These are phyloP conservation scores for Drosophila parabipectinata DNA, from an alignment of 1,140 invertebrate species.

Conservation along the genomic window DNA sequence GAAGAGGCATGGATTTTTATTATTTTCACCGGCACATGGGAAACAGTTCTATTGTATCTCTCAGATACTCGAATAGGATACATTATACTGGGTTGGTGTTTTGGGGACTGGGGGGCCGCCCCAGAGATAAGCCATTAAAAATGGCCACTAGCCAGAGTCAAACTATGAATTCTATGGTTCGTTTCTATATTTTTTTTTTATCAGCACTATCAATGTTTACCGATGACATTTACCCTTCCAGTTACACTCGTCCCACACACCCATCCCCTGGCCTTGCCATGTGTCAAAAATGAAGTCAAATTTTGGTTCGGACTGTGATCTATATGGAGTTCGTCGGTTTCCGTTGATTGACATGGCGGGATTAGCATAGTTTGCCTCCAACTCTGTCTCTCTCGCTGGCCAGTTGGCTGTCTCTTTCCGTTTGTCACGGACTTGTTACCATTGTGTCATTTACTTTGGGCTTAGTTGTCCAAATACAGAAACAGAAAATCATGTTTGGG, in stretches of 20 bases:
- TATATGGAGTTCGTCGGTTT: constrained; percentile 40
- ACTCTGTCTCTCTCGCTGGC: constrained; percentile 3
- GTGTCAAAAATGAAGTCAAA: constrained; percentile 74
- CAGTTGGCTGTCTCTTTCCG: constrained; percentile 9
- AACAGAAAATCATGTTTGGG: constrained; percentile 32
- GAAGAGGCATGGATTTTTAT: constrained; percentile 58
- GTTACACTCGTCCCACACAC: not conserved
- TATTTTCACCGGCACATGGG: constrained; percentile 15
- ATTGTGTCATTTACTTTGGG: constrained; percentile 69
- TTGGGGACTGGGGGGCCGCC: constrained; percentile 31
- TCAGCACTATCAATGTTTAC: constrained; percentile 74
- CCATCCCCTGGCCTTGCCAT: constrained; percentile 17
- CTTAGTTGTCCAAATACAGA: constrained; percentile 69
- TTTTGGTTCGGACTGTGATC: constrained; percentile 46
- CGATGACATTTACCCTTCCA: constrained; percentile 63
- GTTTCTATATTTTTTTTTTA: constrained; percentile 51
- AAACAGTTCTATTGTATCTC: constrained; percentile 28
- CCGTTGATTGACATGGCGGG: constrained; percentile 72
- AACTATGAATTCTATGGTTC: constrained; percentile 29
- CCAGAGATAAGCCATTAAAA: constrained; percentile 76
- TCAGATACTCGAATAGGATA: constrained; percentile 30
- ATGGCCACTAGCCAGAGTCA: constrained; percentile 68
- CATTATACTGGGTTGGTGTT: constrained; percentile 19
- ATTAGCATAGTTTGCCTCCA: constrained; percentile 54
- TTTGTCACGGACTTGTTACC: constrained; percentile 55